Evolutionary conservation across 2,797 vertebrate species (phyloP).

Genomic region (Pelobates cultripes): DNA sequence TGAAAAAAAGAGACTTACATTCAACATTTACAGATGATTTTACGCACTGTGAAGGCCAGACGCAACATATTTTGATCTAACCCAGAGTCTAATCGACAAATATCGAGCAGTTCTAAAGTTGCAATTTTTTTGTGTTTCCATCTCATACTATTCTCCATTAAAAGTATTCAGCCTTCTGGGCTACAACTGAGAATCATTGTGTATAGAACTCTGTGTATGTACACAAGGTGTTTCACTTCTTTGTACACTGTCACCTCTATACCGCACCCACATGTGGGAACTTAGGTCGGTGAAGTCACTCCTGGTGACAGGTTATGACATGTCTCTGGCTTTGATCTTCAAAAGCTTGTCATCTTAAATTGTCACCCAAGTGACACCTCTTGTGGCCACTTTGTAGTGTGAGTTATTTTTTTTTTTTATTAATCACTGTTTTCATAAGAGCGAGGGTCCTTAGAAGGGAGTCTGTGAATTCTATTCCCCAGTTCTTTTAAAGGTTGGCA

Average conservation of each 20-base stretch:
- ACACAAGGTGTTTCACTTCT: slow-evolving; percentile 7
- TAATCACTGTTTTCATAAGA: slow-evolving; percentile 39
- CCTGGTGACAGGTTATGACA: slow-evolving; percentile 21
- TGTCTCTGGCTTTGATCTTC: slow-evolving; percentile 42
- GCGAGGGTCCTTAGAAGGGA: slow-evolving; percentile 23
- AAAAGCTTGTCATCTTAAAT: slow-evolving; percentile 34
- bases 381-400: slow-evolving; percentile 26
- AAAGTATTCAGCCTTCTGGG: too few species aligned
- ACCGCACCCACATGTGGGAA: slow-evolving; percentile 48
- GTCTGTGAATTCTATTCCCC: slow-evolving; percentile 32
- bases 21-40: too few species aligned
- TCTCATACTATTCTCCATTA: too few species aligned
- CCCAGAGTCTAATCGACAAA: too few species aligned
- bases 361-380: slow-evolving; percentile 42
- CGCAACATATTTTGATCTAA: too few species aligned
- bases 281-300: slow-evolving; percentile 35
- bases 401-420: slow-evolving; percentile 7
- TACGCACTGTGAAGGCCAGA: too few species aligned
- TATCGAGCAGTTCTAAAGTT: too few species aligned
- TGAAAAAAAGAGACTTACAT: too few species aligned
- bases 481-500: neutral
- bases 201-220: too few species aligned
- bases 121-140: too few species aligned
- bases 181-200: too few species aligned
- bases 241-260: slow-evolving; percentile 17